Evolutionary conservation across 2,888 invertebrate genomes (phyloP), one percentile per base, ranked within the genome.

Genomic region (Trypoxylon attenuatum): DNA sequence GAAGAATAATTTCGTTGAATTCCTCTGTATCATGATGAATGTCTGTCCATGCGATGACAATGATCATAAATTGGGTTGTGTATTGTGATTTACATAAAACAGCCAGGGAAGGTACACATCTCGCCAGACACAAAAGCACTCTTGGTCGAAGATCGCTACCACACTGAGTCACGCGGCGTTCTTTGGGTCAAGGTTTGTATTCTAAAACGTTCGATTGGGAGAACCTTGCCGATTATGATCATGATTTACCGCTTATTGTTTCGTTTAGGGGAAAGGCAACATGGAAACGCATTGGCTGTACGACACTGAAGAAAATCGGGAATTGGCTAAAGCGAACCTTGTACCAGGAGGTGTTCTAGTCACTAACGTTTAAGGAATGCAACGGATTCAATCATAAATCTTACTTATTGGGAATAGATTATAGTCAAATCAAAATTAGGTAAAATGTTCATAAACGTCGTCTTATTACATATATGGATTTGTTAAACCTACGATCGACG

Each of bases 261-360:
- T n/a, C 21, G 10, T 16, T 13, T 87, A 94, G 94, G 96, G 95
- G 18, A 96, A 96, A 88, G 96, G 96, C 25, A 91, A 93, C 82
- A 95, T 96, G 96, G 92, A 93, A 83, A 95, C 95, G 0, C 94
- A 91, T 86, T 95, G 94, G 94, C 84, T 95, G 55, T 89, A 90
- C 76, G 91, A 90, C 2, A 92, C 91, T 81, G 57, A 72, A 39
- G n/a, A 46, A 4, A 23, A 55, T 33, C 43, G 55, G 25, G 47
- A 58, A 22, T 42, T 33, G 13, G 19, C 39, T n/a, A 49, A 63
- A n/a, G 62, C 29, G 64, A 72, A 27, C 42, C 13, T 5, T 23
- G 55, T 8, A 13, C 42, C 60, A 8, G 58, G 60, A 29, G 71
- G 66, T 56, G 62, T 73, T 50, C 46, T 75, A 57, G 71, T 76